Evolutionary conservation across 2,888 invertebrate genomes (phyloP), one percentile per base, ranked within the genome.

Genomic region (Rosalia funebris): DNA sequence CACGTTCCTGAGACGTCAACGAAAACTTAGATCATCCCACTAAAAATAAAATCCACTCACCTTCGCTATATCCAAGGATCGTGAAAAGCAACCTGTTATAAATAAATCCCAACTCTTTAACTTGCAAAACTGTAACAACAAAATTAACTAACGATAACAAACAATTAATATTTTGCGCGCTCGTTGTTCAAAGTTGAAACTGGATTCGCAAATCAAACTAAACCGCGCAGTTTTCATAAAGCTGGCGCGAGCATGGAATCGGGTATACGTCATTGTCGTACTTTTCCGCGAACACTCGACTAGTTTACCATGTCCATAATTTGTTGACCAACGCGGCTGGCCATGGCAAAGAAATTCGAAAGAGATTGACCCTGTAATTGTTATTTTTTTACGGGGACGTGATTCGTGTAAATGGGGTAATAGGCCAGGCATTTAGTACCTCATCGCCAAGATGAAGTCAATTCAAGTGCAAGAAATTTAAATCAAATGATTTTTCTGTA

Each of bases 281-380:
- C 58, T 54, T 61, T 56, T 61, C 55, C 61, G 64, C 50, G 46
- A 34, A 41, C 47, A 48, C 48, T 56, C 64, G 64, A 53, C 56
- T 42, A 54, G 56, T 52, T 59, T 59, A 56, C 41, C 61, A 61
- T 64, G 61, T 42, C 64, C 64, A 64, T 59, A 64, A 55, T 50
- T 52, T 58, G 63, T 62, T 64, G 65, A 64, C 64, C 66, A 58
- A 57, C 61, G 50, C 42, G 41, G 61, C 55, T 70, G 70, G 68
- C 70, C 68, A 63, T 70, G 70, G 66, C 60, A 56, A 57, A 55
- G 31, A 44, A 46, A 45, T 34, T 63, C 57, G 34, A 41, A 58
- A 57, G 55, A 54, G 47, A 61, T 44, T 60, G 63, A 57, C 52
- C 60, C 32, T 37, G 55, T 41, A 41, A 36, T 17, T 44, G 17